These are phyloP conservation scores for Holothuria glaberrima DNA, from an alignment of 35 echinoderm and acorn worm genomes.

Conservation along the genomic window DNA sequence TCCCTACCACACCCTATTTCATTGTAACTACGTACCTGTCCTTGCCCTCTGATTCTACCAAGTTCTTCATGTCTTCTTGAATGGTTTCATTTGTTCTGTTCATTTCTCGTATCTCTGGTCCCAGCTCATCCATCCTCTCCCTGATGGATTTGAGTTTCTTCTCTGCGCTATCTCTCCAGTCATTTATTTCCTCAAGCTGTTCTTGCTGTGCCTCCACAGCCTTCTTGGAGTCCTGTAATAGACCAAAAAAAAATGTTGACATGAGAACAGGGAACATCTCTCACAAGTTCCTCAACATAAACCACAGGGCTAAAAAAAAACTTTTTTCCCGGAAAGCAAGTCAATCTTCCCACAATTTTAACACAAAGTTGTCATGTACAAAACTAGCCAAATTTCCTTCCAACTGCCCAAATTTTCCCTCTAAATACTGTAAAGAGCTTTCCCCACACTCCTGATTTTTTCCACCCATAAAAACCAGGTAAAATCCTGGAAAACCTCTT, in stretches of 20 bases:
- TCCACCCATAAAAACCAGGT: too few relatives aligned
- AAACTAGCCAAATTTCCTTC: too few relatives aligned
- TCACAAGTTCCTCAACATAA: too few relatives aligned
- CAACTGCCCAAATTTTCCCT: too few relatives aligned
- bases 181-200: constrained; percentile 72
- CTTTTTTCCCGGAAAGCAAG: too few relatives aligned
- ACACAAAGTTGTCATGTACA: too few relatives aligned
- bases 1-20: too few relatives aligned
- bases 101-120: constrained; percentile 94
- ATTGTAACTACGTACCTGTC: constrained; percentile 54
- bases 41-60: constrained; percentile 64
- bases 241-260: background rate
- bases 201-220: constrained; percentile 63
- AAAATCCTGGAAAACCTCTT: too few relatives aligned
- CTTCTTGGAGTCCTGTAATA: constrained; percentile 59
- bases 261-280: background rate
- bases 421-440: too few relatives aligned
- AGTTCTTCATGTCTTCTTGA: constrained; percentile 88
- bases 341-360: too few relatives aligned
- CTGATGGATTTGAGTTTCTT: constrained; percentile 84
- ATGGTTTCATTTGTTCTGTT: constrained; percentile 89
- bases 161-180: constrained; percentile 92
- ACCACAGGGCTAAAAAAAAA: too few relatives aligned
- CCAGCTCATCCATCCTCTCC: constrained; percentile 96
- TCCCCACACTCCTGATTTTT: too few relatives aligned